Conservation (phyloP, 1,140 invertebrate species). For the Vollenhovia emeryi region DNA sequence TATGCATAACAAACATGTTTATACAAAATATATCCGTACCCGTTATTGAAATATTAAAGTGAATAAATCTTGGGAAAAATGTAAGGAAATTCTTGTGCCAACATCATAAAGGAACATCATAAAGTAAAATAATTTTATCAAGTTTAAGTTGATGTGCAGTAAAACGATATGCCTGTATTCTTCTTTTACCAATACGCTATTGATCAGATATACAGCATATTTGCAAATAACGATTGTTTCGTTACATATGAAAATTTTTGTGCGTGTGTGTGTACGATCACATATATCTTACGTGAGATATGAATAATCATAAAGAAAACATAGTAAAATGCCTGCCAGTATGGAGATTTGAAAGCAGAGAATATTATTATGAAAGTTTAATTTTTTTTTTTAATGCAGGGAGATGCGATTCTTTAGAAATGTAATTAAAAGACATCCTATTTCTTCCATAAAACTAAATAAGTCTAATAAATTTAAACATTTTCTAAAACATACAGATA, state of each 20-base stretch:
- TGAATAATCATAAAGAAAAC: conserved; percentile 13
- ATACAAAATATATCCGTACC: background rate
- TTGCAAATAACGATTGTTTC: conserved; percentile 1
- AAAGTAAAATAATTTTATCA: conserved; percentile 6
- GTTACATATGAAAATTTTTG: conserved; percentile 49
- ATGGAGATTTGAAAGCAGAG: conserved; percentile 66
- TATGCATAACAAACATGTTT: conserved; percentile 23
- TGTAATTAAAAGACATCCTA: conserved; percentile 3
- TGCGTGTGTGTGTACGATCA: conserved; percentile 68
- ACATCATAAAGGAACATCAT: conserved; percentile 18
- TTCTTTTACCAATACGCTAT: background rate
- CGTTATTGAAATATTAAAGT: conserved; percentile 18
- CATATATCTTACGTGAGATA: conserved; percentile 42
- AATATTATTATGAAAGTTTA: conserved; percentile 3
- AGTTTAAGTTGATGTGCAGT: background rate
- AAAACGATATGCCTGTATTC: background rate
- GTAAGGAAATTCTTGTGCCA: background rate
- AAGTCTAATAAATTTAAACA: background rate
- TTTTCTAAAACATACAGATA: conserved; percentile 18
- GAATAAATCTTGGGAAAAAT: background rate
- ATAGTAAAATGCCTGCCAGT: conserved; percentile 2
- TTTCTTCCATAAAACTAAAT: background rate
- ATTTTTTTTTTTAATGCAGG: background rate
- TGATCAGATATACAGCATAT: background rate
- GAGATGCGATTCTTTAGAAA: conserved; percentile 23